These are phyloP conservation scores for Penaeus vannamei DNA, from an alignment of 1,140 invertebrate species.

Conservation along the genomic window DNA sequence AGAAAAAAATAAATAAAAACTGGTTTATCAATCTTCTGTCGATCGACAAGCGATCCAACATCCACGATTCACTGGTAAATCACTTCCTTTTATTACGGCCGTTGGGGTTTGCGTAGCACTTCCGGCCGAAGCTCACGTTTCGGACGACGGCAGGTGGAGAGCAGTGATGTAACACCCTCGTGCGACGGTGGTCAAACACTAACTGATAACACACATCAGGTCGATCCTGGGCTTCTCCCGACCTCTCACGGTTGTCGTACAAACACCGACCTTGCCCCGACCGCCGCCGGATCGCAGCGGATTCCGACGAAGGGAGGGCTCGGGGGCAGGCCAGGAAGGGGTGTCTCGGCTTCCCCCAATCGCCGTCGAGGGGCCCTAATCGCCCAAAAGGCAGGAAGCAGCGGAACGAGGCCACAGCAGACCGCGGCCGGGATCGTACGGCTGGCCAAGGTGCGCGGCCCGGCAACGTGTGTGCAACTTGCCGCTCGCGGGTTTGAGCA, in stretches of 20 bases:
- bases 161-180: slow-evolving; percentile 48
- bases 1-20: no score
- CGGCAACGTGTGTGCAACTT: slow-evolving; percentile 51
- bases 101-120: slow-evolving; percentile 33
- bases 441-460: slow-evolving; percentile 41
- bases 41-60: no score
- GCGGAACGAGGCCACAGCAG: neutral
- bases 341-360: neutral
- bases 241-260: slow-evolving; percentile 51
- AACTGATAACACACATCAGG: slow-evolving; percentile 64
- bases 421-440: slow-evolving; percentile 32
- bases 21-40: no score
- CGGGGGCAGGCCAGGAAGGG: neutral
- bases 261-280: neutral
- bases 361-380: neutral
- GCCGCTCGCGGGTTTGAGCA: slow-evolving; percentile 51
- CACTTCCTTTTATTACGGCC: no score
- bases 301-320: neutral
- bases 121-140: slow-evolving; percentile 50
- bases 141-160: slow-evolving; percentile 26
- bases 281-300: no score
- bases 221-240: slow-evolving; percentile 54
- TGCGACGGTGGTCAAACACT: slow-evolving; percentile 58
- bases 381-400: neutral
- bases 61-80: no score